Percentiles rank a stretch among this genome's conserved stretches.
phyloP scores from a whole-genome alignment of 2,797 vertebrate genomes.

The Sandelia bainsii region DNA sequence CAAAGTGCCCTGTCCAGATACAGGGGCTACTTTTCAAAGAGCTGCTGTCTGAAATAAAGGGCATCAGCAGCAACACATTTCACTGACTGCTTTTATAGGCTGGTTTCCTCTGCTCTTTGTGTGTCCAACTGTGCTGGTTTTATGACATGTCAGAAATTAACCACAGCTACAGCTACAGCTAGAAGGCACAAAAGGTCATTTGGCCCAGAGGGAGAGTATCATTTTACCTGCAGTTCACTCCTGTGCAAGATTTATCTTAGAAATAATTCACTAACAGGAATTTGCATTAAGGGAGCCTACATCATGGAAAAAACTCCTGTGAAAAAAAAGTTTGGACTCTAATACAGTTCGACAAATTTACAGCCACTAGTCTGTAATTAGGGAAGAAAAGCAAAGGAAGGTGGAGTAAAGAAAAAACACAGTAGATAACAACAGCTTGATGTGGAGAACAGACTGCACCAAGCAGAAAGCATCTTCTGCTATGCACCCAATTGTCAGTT shows the following conservation, averaged over 20 bases:
- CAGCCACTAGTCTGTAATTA: conserved; percentile 37
- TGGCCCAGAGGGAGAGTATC: conserved; percentile 26
- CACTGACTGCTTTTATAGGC: conserved; percentile 32
- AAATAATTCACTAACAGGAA: conserved; percentile 44
- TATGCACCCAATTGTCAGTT: conserved; percentile 30
- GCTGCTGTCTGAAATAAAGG: conserved; percentile 60
- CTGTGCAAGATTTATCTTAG: conserved; percentile 34
- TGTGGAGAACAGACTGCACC: conserved; percentile 32
- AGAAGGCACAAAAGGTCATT: conserved; percentile 50
- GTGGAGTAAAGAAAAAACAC: conserved; percentile 41
- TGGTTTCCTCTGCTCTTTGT: conserved; percentile 17
- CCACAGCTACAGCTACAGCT: conserved; percentile 9
- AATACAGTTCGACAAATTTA: conserved; percentile 36
- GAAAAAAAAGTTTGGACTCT: conserved; percentile 29
- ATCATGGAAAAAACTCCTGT: conserved; percentile 43
- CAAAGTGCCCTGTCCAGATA: conserved; percentile 66
- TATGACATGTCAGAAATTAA: conserved; percentile 32
- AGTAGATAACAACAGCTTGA: conserved; percentile 8
- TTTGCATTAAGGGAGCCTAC: conserved; percentile 45
- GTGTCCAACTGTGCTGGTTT: conserved; percentile 11
- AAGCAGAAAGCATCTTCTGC: conserved; percentile 31
- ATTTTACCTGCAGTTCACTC: conserved; percentile 53
- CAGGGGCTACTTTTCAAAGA: conserved; percentile 51
- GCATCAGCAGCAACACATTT: conserved; percentile 30
- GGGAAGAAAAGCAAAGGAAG: conserved; percentile 31